Evolutionary conservation across 2,888 invertebrate genomes (phyloP), one percentile per base, ranked within the genome.

Genomic region (Rotaria magnacalcarata): DNA sequence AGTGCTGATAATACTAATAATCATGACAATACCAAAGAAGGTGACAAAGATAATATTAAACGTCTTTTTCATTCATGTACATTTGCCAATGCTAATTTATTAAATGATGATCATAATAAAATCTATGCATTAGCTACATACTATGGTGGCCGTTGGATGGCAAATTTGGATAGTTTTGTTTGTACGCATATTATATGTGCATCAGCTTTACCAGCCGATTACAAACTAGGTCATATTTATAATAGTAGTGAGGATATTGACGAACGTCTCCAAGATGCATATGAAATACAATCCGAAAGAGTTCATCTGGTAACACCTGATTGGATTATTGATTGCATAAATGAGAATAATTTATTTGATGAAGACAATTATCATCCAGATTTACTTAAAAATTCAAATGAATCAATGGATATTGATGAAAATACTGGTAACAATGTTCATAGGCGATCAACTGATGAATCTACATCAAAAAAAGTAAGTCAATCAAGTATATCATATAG

Each of bases 261-360:
- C 47, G 67, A 75, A 75, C 75, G 75, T 43, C 24, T 75, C 2
- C 47, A 75, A 47, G 80, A 80, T 93, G 89, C 95, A 95, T 21
- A 91, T 93, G 86, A 88, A 89, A 52, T 89, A 93, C 87, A 91
- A 87, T 56, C 93, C 89, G 93, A 89, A 67, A 88, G 92, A 87
- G 91, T 95, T 41, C 94, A 93, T 90, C 93, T 96, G 88, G 94
- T 97, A 8, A 96, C 96, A 3, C 96, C 96, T 6, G 97, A 97
- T 91, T 97, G 97, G 97, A 93, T 96, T 34, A 90, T 93, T 0
- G 95, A 96, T 89, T 94, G 94, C 89, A 92, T 95, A 41, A 93
- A 93, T 88, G 93, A 93, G 88, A 93, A 94, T 89, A 92, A 92
- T 87, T 92, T 94, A 87, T 92, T 94, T 84, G 93, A 93, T 86